Percentiles rank a stretch among this genome's conserved stretches.
These are phyloP conservation scores for Eupsilia transversa DNA, from an alignment of 2,888 invertebrate species.

Conservation along the genomic window DNA sequence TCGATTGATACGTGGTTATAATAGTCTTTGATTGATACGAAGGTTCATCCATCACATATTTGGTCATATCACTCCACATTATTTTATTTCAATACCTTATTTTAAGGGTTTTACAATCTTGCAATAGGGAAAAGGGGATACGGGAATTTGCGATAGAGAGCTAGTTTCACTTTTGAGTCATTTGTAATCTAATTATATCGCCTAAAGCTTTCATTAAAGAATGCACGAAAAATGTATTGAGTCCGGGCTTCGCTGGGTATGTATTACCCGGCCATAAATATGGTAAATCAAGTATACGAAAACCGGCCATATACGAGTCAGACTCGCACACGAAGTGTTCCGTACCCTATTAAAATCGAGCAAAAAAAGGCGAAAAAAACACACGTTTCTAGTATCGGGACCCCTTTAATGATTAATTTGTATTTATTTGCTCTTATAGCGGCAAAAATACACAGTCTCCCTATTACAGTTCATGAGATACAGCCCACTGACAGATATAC, in stretches of 20 bases:
- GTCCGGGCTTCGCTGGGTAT: neutral
- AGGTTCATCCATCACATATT: slow-evolving; percentile 41
- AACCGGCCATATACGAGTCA: no score
- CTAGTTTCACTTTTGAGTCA: neutral
- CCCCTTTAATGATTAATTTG: no score
- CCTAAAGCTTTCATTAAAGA: neutral
- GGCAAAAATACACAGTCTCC: no score
- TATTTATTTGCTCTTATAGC: no score
- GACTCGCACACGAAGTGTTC: no score
- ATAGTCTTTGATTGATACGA: slow-evolving; percentile 17
- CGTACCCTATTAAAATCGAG: no score
- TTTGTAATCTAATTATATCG: neutral
- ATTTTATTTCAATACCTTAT: slow-evolving; percentile 54
- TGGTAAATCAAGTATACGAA: neutral
- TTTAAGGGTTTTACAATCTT: slow-evolving; percentile 54
- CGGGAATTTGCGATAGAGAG: neutral
- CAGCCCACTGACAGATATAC: no score
- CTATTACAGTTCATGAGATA: no score
- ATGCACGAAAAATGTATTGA: neutral
- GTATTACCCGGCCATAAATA: neutral
- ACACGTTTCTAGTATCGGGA: no score
- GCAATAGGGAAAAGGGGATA: slow-evolving; percentile 38
- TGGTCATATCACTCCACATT: slow-evolving; percentile 35
- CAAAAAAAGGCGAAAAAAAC: no score
- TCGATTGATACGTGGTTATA: slow-evolving; percentile 17